Conservation (phyloP, 1,140 invertebrate species). For the Euglossa dilemma region DNA sequence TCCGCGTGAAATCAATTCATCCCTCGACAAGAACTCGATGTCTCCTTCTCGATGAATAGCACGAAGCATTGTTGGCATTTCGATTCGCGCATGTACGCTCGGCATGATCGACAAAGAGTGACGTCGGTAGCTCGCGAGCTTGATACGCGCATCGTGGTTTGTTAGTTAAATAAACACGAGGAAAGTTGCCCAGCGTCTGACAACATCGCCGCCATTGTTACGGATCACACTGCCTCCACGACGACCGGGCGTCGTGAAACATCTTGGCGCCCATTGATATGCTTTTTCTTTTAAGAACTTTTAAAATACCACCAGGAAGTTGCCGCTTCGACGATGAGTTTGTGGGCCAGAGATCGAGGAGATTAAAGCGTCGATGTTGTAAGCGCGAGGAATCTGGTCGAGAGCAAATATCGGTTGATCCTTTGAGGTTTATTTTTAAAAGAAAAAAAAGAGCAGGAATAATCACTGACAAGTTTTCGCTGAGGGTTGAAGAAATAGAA, state of each 20-base stretch:
- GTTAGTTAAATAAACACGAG: constrained; percentile 78
- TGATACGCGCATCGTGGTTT: constrained; percentile 65
- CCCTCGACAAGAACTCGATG: not conserved
- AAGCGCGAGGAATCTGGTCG: not conserved
- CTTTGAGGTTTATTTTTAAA: too few relatives aligned
- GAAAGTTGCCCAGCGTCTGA: constrained; percentile 59
- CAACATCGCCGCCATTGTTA: constrained; percentile 72
- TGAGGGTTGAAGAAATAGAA: not conserved
- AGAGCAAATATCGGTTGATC: constrained; percentile 6
- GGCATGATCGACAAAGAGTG: constrained; percentile 5
- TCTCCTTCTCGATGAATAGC: not conserved
- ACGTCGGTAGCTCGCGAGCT: constrained; percentile 34
- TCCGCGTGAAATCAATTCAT: not conserved
- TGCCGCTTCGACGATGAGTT: not conserved
- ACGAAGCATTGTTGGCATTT: not conserved
- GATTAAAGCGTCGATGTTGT: not conserved
- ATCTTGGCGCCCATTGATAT: constrained; percentile 52
- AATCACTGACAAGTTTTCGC: constrained; percentile 2
- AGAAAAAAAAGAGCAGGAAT: too few relatives aligned
- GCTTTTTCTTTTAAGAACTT: constrained; percentile 7
- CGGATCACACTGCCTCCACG: constrained; percentile 22
- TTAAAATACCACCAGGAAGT: not conserved
- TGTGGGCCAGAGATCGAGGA: not conserved
- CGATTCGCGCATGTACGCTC: not conserved
- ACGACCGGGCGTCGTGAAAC: constrained; percentile 46